A percentile compares a stretch with the other conserved stretches of the same genome.
Conservation (phyloP, 2,888 invertebrate species). For the Folsomia manolachei region DNA sequence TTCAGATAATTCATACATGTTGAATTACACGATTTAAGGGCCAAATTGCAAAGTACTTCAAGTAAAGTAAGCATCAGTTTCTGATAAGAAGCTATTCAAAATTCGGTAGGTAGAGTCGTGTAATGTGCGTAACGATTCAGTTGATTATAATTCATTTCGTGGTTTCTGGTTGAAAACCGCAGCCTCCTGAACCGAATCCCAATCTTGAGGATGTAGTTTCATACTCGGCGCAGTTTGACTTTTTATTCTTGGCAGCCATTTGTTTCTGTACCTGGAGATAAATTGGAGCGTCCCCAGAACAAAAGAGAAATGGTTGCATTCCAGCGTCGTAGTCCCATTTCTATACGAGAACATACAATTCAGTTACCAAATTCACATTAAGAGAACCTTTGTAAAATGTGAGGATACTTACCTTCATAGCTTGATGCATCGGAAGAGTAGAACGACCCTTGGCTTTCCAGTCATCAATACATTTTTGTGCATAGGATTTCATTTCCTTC, state of each 20-base stretch:
- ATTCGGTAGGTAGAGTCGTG: too few species aligned
- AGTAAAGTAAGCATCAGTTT: too few species aligned
- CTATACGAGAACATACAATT: neutral
- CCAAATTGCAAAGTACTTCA: too few species aligned
- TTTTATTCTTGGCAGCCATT: neutral
- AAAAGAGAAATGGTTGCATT: neutral
- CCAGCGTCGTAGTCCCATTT: conserved; percentile 18
- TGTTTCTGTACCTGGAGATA: neutral
- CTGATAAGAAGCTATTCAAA: too few species aligned
- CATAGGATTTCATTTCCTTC: conserved; percentile 48
- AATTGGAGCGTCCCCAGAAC: neutral
- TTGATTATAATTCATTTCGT: too few species aligned
- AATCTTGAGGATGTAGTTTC: conserved; percentile 11
- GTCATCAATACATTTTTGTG: conserved; percentile 40
- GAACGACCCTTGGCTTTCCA: conserved; percentile 44
- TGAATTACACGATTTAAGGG: too few species aligned
- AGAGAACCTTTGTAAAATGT: neutral
- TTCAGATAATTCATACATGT: too few species aligned
- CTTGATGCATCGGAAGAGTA: conserved; percentile 37
- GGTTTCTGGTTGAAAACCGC: too few species aligned
- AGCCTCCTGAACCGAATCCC: conserved; percentile 12
- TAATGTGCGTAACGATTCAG: too few species aligned
- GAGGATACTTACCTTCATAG: conserved; percentile 43
- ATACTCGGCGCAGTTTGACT: neutral
- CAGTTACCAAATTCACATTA: neutral